phyloP scores from a whole-genome alignment of 1,140 invertebrate species.

The Hycleus phaleratus region DNA sequence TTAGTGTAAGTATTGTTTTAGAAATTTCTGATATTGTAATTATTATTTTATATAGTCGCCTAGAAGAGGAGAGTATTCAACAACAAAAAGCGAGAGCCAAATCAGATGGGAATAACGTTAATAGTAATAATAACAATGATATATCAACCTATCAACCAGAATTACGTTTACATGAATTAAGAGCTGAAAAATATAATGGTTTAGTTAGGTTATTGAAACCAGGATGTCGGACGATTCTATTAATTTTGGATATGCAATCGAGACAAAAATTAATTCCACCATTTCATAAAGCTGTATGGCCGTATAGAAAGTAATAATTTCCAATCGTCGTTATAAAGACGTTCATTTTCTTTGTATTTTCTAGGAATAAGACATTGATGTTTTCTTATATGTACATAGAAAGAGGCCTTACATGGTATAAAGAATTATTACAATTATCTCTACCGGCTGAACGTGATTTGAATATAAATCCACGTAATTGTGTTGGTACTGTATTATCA shows the following conservation, averaged over 20 bases:
- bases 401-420: slow-evolving; percentile 88
- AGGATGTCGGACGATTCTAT: slow-evolving; percentile 86
- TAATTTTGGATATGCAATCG: slow-evolving; percentile 83
- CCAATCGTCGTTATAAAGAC: neutral
- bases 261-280: slow-evolving; percentile 78
- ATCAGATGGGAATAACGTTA: slow-evolving; percentile 42
- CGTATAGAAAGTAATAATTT: slow-evolving; percentile 76
- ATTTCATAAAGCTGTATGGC: slow-evolving; percentile 91
- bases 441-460: slow-evolving; percentile 72
- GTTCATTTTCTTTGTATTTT: slow-evolving; percentile 7
- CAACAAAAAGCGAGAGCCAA: slow-evolving; percentile 48
- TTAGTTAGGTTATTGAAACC: slow-evolving; percentile 89
- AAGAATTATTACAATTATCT: slow-evolving; percentile 76
- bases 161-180: slow-evolving; percentile 81
- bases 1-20: slow-evolving; percentile 57
- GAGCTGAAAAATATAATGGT: slow-evolving; percentile 92
- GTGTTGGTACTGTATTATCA: slow-evolving; percentile 92
- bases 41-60: slow-evolving; percentile 44
- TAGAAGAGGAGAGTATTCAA: slow-evolving; percentile 73
- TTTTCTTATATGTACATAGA: slow-evolving; percentile 91
- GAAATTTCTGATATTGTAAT: neutral
- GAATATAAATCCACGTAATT: slow-evolving; percentile 92
- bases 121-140: slow-evolving; percentile 44
- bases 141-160: slow-evolving; percentile 49
- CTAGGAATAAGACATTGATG: slow-evolving; percentile 60